Conservation (phyloP, 2,888 invertebrate genomes). For the Aspidapion aeneum region DNA sequence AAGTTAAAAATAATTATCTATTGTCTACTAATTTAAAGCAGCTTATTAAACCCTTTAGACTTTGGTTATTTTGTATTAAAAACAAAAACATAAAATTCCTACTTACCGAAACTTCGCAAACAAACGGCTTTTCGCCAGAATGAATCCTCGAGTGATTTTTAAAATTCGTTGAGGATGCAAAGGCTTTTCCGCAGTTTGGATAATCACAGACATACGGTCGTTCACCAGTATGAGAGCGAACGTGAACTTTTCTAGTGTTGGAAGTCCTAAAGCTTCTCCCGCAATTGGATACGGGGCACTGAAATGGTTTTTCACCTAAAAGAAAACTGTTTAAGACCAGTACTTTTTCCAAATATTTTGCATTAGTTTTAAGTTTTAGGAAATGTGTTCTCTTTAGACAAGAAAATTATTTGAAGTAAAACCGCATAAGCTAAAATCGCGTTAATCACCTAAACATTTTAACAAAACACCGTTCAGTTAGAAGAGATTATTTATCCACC, state of each 20-base stretch:
- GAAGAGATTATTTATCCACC: no score
- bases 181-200: constrained; percentile 58
- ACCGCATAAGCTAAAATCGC: no score
- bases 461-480: no score
- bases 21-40: no score
- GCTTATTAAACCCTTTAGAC: no score
- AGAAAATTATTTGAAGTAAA: background rate
- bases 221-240: constrained; percentile 66
- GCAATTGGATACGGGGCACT: constrained; percentile 56
- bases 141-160: constrained; percentile 67
- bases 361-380: constrained; percentile 1
- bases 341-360: constrained; percentile 1
- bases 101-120: constrained; percentile 53
- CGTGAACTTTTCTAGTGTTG: constrained; percentile 64
- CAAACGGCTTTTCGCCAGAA: constrained; percentile 65
- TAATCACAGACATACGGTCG: constrained; percentile 60
- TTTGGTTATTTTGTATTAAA: no score
- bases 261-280: constrained; percentile 64
- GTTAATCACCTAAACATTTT: no score
- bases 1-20: no score
- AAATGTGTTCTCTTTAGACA: no score
- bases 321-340: constrained; percentile 13
- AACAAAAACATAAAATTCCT: background rate
- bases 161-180: constrained; percentile 65
- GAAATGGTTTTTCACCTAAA: constrained; percentile 51